Conservation (phyloP, 2,797 vertebrate genomes). For the Poeciliopsis gracilis region DNA sequence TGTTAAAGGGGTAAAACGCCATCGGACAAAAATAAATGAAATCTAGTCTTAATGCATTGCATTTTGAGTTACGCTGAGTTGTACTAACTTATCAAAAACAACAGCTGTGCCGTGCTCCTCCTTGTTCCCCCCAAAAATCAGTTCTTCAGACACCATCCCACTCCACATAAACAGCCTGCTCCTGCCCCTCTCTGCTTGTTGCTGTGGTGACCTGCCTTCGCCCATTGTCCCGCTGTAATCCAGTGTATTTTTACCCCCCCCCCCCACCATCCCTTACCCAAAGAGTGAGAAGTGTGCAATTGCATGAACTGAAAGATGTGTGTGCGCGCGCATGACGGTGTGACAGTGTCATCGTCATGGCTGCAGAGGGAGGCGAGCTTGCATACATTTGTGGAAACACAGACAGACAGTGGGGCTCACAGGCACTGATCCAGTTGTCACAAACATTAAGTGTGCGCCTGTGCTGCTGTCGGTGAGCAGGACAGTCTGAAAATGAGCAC, state of each 20-base stretch:
- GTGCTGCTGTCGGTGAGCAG: slow-evolving; percentile 49
- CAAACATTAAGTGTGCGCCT: slow-evolving; percentile 51
- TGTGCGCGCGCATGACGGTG: slow-evolving; percentile 33
- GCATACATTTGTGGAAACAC: slow-evolving; percentile 57
- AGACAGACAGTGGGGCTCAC: slow-evolving; percentile 40
- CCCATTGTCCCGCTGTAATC: slow-evolving; percentile 76
- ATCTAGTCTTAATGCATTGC: slow-evolving; percentile 22
- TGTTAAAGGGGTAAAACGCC: slow-evolving; percentile 35
- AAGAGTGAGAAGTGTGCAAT: slow-evolving; percentile 63
- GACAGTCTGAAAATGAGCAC: slow-evolving; percentile 57
- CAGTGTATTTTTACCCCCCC: slow-evolving; percentile 54
- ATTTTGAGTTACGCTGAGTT: slow-evolving; percentile 32
- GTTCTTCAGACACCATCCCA: slow-evolving; percentile 66
- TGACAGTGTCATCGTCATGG: slow-evolving; percentile 36
- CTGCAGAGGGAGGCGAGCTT: slow-evolving; percentile 46
- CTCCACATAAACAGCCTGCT: slow-evolving; percentile 62
- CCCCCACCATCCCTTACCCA: slow-evolving; percentile 19
- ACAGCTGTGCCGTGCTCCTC: slow-evolving; percentile 82
- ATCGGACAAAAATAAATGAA: slow-evolving; percentile 33
- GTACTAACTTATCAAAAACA: slow-evolving; percentile 87
- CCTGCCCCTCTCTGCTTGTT: slow-evolving; percentile 71
- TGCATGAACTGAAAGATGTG: slow-evolving; percentile 68
- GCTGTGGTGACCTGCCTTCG: slow-evolving; percentile 79
- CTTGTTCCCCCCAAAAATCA: slow-evolving; percentile 66
- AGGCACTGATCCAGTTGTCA: slow-evolving; percentile 58